Percentiles rank a stretch among this genome's conserved stretches.
Conservation (phyloP, 2,113 vertebrate species). For the Clupea harengus region DNA sequence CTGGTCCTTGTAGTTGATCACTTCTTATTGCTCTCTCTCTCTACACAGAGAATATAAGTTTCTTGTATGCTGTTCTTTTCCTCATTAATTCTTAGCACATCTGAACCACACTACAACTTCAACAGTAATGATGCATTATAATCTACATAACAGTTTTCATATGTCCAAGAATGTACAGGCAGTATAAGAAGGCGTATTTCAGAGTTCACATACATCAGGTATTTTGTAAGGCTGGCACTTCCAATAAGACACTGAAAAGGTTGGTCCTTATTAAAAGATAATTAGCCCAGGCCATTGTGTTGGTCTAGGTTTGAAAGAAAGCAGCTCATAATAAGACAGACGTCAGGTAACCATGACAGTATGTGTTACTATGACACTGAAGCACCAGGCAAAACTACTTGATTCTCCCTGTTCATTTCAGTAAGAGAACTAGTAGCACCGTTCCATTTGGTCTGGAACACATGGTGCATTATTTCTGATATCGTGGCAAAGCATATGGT, state of each 20-base stretch:
- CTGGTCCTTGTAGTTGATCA: slow-evolving; percentile 38
- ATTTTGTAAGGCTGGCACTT: too few species aligned
- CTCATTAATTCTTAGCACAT: background rate
- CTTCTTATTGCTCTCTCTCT: background rate
- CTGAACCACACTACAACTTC: background rate
- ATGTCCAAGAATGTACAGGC: background rate
- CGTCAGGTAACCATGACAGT: too few species aligned
- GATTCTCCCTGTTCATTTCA: background rate
- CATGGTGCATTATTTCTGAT: background rate
- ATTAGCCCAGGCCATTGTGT: background rate
- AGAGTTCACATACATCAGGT: too few species aligned
- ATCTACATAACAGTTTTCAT: background rate
- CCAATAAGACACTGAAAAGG: background rate
- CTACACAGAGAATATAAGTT: background rate
- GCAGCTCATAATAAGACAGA: background rate
- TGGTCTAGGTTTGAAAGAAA: background rate
- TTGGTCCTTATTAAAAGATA: background rate
- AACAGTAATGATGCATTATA: background rate
- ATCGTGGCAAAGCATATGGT: background rate
- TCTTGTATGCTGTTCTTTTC: background rate
- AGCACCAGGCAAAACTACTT: background rate
- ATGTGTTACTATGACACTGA: too few species aligned
- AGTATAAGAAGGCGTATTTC: too few species aligned
- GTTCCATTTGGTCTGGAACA: background rate
- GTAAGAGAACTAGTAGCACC: background rate